Evolutionary conservation across 2,888 invertebrate species (phyloP).

Genomic region (Aquatica leii): DNA sequence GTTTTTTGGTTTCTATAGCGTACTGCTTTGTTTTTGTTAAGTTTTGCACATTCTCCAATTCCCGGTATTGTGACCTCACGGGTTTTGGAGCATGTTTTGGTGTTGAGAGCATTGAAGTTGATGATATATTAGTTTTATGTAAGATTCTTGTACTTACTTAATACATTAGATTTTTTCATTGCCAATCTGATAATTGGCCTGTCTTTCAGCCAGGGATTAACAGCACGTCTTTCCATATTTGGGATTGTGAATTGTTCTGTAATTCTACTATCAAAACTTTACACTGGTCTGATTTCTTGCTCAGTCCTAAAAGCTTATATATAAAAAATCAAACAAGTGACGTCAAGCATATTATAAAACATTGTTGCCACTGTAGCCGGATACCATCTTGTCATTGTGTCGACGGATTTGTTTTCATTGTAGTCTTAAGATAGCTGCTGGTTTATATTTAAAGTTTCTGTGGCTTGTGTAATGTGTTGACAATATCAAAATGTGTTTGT

Average conservation of each 20-base stretch:
- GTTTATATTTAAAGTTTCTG: neutral
- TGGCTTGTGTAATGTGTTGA: neutral
- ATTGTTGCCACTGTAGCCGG: neutral
- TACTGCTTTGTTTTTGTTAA: too few species aligned
- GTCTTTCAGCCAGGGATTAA: neutral
- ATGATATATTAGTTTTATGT: too few species aligned
- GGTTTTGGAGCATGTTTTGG: too few species aligned
- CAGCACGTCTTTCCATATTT: neutral
- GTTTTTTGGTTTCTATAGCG: too few species aligned
- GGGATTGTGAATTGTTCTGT: neutral
- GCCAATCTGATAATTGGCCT: too few species aligned
- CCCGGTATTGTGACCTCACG: too few species aligned
- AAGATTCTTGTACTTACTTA: too few species aligned
- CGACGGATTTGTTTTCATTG: neutral
- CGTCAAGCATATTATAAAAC: too few species aligned
- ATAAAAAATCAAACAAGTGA: neutral
- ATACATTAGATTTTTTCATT: too few species aligned
- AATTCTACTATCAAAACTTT: neutral
- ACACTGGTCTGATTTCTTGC: neutral
- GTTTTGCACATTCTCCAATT: too few species aligned
- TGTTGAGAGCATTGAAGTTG: too few species aligned
- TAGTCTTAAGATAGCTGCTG: neutral
- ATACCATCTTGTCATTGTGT: neutral
- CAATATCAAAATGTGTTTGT: too few species aligned
- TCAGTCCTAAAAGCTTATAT: neutral